Base-by-base conservation (phyloP, 2,888 invertebrate species). In the Eupithecia centaureata region DNA sequence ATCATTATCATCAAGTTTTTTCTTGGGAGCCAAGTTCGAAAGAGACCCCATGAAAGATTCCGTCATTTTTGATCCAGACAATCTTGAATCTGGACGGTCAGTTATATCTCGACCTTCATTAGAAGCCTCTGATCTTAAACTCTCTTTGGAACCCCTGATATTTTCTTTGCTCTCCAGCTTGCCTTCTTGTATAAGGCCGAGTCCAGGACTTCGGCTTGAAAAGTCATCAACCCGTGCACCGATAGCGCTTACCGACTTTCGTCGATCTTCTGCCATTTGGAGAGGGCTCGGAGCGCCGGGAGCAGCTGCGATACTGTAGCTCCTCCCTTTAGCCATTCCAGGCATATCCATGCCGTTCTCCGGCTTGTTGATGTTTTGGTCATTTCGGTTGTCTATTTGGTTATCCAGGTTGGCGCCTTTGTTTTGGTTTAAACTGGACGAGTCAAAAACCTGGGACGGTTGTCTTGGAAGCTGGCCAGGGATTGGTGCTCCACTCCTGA, bases 251-350 rank as follows among this genome's bases (percentile, higher is more conserved):
- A 93, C 86, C 7, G 94, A 94, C 76, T 92, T 91, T 69, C 94
- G 85, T 61, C 94, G 85, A 78, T 94, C 94, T 74, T 94, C 94
- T 72, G 93, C 92, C 70, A 84, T 71, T 79, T 91, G 90, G 60
- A 90, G 81, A 33, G 90, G 89, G 74, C 90, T 91, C 52, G 91
- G 89, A 70, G 93, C 85, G 25, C 92, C 92, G 52, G 92, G 89
- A 74, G 94, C 93, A 33, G 93, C 93, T 66, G 93, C 90, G 74
- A 94, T 91, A 76, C 94, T 94, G 72, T 85, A 94, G 77, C 94
- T 94, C 80, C 94, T 90, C 33, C 91, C 91, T 84, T 94, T 94
- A 73, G 89, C 86, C 74, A 90, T 82, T 70, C 91, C 91, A 72
- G 91, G 81, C 72, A 89, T 82, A 64, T 92, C 92, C 76, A 84